Conservation (phyloP, 2,113 vertebrate species). For the Vulpes ferrilata region DNA sequence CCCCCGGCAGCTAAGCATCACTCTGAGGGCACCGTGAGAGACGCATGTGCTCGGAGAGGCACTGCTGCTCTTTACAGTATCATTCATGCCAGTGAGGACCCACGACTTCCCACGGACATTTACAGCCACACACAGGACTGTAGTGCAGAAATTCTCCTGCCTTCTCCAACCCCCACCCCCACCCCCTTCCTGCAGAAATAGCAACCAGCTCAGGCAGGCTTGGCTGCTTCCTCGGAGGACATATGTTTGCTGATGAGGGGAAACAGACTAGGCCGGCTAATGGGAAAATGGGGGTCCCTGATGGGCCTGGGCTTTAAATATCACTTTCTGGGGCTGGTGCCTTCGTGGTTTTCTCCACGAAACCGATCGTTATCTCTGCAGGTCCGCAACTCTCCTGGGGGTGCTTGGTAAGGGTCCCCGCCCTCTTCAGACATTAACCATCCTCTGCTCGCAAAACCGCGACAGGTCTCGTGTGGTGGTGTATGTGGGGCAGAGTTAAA, state of each 20-base stretch:
- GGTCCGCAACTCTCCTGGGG: background rate
- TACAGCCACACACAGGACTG: background rate
- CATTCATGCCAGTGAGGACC: conserved; percentile 5
- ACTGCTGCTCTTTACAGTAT: background rate
- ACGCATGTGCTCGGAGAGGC: background rate
- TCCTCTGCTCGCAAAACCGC: background rate
- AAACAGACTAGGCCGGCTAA: conserved; percentile 69
- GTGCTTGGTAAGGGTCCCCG: background rate
- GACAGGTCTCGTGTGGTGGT: background rate
- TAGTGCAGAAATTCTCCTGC: background rate
- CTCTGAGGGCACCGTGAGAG: background rate
- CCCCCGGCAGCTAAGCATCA: background rate
- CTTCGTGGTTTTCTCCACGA: conserved; percentile 27
- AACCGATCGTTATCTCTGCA: background rate
- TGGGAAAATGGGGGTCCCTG: conserved; percentile 54
- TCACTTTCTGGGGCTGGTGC: conserved; percentile 61
- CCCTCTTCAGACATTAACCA: conserved; percentile 49
- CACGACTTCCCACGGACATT: conserved; percentile 12
- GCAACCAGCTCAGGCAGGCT: conserved; percentile 64
- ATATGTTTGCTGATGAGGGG: conserved; percentile 70
- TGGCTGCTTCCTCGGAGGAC: conserved; percentile 66
- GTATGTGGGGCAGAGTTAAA: conserved; percentile 50
- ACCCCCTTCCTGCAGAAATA: conserved; percentile 72
- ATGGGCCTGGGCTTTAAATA: conserved; percentile 66
- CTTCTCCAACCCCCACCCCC: background rate